phyloP scores from a whole-genome alignment of 2,888 invertebrate genomes.

The Chydorus sphaericus region DNA sequence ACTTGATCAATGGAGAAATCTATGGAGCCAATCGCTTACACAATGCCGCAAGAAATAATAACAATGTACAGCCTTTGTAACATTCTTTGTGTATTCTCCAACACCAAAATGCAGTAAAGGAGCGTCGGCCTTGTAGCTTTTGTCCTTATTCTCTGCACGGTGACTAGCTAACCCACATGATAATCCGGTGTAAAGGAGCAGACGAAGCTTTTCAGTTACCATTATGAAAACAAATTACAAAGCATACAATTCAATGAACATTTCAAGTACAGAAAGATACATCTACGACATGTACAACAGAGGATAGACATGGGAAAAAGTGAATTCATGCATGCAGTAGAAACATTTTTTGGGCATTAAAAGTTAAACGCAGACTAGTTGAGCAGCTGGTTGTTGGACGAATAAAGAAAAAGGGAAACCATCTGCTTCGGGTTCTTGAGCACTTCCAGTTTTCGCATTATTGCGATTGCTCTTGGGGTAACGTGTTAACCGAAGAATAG shows the following conservation, averaged over 20 bases:
- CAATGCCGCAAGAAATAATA: not conserved
- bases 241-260: too few relatives aligned
- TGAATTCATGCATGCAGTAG: not conserved
- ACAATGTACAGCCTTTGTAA: too few relatives aligned
- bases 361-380: not conserved
- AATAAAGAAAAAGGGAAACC: not conserved
- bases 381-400: not conserved
- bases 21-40: not conserved
- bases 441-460: not conserved
- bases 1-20: not conserved
- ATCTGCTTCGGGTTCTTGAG: too few relatives aligned
- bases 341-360: not conserved
- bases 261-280: too few relatives aligned
- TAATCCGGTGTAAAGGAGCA: not conserved
- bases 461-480: not conserved
- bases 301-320: not conserved
- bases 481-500: constrained; percentile 27
- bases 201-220: not conserved
- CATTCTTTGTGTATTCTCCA: too few relatives aligned
- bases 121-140: too few relatives aligned
- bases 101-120: too few relatives aligned
- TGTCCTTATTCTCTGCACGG: not conserved
- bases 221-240: too few relatives aligned
- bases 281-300: not conserved
- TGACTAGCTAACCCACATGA: constrained; percentile 4